Conservation (phyloP, 2,113 vertebrate species). For the Phodopus roborovskii region DNA sequence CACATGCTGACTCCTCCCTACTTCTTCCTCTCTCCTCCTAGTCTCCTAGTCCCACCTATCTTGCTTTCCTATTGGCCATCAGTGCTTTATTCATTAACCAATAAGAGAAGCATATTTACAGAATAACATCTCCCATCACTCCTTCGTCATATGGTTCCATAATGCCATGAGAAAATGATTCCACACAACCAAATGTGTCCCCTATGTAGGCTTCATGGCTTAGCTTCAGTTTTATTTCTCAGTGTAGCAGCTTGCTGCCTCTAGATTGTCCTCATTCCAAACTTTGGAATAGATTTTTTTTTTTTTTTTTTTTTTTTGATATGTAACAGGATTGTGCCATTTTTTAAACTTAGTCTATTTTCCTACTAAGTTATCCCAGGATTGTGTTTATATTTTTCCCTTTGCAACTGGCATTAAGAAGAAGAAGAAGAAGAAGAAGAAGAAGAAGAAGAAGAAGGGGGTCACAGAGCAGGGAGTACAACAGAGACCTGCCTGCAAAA, state of each 20-base stretch:
- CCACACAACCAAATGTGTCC: background rate
- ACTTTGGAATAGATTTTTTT: background rate
- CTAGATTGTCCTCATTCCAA: background rate
- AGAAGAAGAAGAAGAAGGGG: background rate
- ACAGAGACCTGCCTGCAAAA: background rate
- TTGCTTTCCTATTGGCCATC: too few species aligned
- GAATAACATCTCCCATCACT: too few species aligned
- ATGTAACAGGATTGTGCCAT: background rate
- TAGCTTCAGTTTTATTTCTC: background rate
- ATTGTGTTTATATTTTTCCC: background rate
- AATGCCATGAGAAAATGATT: background rate
- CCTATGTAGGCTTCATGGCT: background rate
- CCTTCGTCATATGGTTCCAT: background rate
- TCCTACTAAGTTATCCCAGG: background rate
- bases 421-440: background rate
- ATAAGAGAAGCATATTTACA: too few species aligned
- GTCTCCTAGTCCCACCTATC: too few species aligned
- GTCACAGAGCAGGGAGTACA: background rate
- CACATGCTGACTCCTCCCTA: too few species aligned
- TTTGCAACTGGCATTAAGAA: background rate
- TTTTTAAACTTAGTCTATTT: constrained; percentile 6
- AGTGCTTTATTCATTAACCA: too few species aligned
- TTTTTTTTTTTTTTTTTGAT: background rate
- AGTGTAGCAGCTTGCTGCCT: background rate
- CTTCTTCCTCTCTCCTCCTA: too few species aligned